phyloP scores from a whole-genome alignment of 2,797 vertebrate genomes.

The Schizopygopsis malacanthus region DNA sequence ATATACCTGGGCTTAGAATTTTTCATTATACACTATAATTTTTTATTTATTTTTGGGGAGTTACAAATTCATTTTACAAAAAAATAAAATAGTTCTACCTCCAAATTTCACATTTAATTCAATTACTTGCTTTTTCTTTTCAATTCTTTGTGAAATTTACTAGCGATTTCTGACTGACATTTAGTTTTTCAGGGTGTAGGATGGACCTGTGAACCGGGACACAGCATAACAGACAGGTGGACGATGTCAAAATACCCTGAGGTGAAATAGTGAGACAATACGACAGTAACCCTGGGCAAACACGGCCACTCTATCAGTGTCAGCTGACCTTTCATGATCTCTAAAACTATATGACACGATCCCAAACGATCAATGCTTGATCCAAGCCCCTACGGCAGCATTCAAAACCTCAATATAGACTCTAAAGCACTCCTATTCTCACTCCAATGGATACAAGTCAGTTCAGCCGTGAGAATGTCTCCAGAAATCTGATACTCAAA shows the following conservation, averaged over 20 bases:
- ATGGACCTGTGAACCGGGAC: background rate
- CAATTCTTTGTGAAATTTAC: background rate
- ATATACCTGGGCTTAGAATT: background rate
- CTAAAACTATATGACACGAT: slow-evolving; percentile 25
- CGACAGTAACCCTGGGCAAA: slow-evolving; percentile 8
- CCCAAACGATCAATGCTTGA: slow-evolving; percentile 26
- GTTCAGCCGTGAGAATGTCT: background rate
- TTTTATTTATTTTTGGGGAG: no score
- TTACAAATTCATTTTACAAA: background rate
- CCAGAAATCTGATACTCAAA: background rate
- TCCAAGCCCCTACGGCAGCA: slow-evolving; percentile 13
- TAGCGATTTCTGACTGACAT: background rate
- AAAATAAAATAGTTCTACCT: background rate
- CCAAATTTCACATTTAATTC: background rate
- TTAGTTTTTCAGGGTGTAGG: background rate
- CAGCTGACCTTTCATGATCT: slow-evolving; percentile 39
- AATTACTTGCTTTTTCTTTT: background rate
- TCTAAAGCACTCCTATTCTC: background rate
- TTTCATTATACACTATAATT: no score
- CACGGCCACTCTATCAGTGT: slow-evolving; percentile 8
- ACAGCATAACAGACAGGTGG: slow-evolving; percentile 1
- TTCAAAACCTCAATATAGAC: slow-evolving; percentile 29
- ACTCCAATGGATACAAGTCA: background rate
- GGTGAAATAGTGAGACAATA: slow-evolving; percentile 22
- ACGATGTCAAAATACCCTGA: background rate